A percentile compares a stretch with the other conserved stretches of the same genome.
Evolutionary conservation across 2,113 vertebrate species (phyloP).

Genomic region (Strix aluco): DNA sequence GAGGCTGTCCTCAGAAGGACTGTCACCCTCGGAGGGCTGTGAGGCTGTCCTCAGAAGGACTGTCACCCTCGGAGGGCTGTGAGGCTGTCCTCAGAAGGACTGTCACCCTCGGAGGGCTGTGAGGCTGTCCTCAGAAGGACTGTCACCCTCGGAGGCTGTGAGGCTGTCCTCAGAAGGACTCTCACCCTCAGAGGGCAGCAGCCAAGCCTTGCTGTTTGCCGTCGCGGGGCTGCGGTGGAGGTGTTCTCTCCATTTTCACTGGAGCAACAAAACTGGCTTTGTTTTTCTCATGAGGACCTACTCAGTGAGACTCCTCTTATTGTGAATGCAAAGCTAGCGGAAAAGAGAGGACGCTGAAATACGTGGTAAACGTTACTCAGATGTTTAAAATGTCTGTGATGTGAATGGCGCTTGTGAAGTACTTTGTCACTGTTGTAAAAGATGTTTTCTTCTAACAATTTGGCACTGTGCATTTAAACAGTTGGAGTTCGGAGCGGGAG

Average conservation of each 20-base stretch:
- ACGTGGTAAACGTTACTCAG: background rate
- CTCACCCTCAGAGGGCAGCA: background rate
- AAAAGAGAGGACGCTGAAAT: background rate
- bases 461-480: constrained; percentile 58
- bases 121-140: no score
- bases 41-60: background rate
- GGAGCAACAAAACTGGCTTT: background rate
- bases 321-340: background rate
- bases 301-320: background rate
- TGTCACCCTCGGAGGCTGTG: no score
- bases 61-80: background rate
- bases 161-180: no score
- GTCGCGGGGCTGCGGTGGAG: background rate
- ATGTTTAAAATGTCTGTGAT: background rate
- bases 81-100: no score
- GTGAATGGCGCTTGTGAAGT: background rate
- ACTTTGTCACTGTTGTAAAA: background rate
- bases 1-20: background rate
- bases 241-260: background rate
- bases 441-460: background rate
- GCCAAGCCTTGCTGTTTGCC: background rate
- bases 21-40: background rate
- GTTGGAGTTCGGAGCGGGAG: constrained; percentile 94
- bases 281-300: background rate
- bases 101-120: no score